Evolutionary conservation across 1,140 invertebrate species (phyloP).

Genomic region (Copidosoma floridanum): DNA sequence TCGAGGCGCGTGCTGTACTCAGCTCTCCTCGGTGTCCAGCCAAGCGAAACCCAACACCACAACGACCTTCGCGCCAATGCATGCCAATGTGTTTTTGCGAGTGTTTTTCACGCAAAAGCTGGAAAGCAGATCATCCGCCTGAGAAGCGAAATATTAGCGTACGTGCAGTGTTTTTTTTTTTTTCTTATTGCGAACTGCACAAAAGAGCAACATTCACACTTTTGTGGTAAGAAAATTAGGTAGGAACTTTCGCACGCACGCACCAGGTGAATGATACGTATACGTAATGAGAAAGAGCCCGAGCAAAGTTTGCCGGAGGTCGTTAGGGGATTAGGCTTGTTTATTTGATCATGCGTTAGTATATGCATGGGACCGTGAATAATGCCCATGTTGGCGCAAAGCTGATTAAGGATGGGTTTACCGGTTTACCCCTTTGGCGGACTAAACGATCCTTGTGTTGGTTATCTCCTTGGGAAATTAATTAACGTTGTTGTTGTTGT

Average conservation of each 20-base stretch:
- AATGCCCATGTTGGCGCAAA: too few relatives aligned
- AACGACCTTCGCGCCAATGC: conserved; percentile 30
- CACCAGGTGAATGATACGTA: background rate
- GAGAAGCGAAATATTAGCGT: too few relatives aligned
- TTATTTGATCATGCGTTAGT: background rate
- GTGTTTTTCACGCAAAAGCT: background rate
- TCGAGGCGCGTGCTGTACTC: conserved; percentile 40
- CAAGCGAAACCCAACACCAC: conserved; percentile 40
- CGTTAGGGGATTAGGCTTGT: background rate
- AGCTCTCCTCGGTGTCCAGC: background rate
- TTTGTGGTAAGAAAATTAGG: conserved; percentile 8
- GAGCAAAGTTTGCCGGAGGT: background rate
- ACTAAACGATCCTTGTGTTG: too few relatives aligned
- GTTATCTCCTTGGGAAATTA: too few relatives aligned
- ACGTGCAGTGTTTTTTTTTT: too few relatives aligned
- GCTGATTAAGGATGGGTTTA: too few relatives aligned
- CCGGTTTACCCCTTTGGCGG: too few relatives aligned
- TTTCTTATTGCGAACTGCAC: too few relatives aligned
- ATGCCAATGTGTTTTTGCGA: background rate
- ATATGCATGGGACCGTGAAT: too few relatives aligned
- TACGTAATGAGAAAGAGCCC: background rate
- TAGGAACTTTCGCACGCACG: conserved; percentile 20
- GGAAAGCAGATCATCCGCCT: background rate
- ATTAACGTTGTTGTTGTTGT: too few relatives aligned
- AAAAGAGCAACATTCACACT: conserved; percentile 2